Base-by-base conservation (phyloP, 2,888 invertebrate genomes). In the Xanthorhoe spadicearia region DNA sequence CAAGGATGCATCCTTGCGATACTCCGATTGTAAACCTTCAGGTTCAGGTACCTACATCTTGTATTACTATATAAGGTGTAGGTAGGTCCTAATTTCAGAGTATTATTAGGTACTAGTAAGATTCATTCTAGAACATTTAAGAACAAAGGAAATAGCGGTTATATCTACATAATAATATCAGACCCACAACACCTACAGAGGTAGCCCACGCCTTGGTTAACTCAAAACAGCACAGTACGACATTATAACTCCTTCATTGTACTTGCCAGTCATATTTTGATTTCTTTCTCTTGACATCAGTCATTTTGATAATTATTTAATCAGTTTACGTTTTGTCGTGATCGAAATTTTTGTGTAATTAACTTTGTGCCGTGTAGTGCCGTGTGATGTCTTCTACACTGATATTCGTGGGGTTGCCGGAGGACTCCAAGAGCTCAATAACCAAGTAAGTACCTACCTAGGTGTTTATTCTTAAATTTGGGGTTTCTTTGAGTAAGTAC, bases 371-470 rank as follows among this genome's bases (percentile, higher is more conserved):
- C 76, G 69, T 70, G 54, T 62, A 68, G 78, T 82, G 80, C 75
- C 73, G 74, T 77, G 86, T 78, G 78, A 95, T 95, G 95, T 95
- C 95, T 82, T 95, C 95, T 57, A 95, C 95, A 49, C 85, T 94
- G 60, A 94, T 94, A 67, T 95, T 93, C 78, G 92, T 94, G 70
- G 95, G 95, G 66, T 78, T 95, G 70, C 90, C 89, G 53, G 94
- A 94, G 76, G 94, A 93, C 75, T 93, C 91, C 69, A 95, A 94
- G 81, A 94, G 95, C 79, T 95, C 95, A 51, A 95, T 95, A 89
- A 95, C 89, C 73, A 92, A 85, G 92, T 93, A 82, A 77, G 90
- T 88, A n/a, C n/a, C n/a, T n/a, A n/a, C n/a, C n/a, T n/a, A 23
- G 23, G 23, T 23, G 23, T 23, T 23, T 23, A 23, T 23, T 23